Conservation (phyloP, 2,113 vertebrate genomes). For the Bolborhynchus lineola region DNA sequence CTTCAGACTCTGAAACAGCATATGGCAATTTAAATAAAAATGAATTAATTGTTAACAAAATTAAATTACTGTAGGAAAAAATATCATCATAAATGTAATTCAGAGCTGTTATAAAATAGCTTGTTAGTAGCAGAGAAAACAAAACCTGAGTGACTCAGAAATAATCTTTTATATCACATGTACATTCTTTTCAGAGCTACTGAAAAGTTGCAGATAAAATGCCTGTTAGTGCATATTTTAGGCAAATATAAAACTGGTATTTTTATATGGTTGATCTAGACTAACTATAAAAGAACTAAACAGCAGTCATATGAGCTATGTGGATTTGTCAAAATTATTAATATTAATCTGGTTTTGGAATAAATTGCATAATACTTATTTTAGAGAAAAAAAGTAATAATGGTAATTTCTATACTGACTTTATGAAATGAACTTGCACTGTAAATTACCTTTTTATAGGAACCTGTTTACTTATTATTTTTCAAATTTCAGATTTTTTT, state of each 20-base stretch:
- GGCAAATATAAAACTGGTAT: not conserved
- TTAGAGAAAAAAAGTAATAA: not conserved
- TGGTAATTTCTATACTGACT: not conserved
- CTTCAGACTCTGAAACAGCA: not conserved
- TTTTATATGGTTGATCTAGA: not conserved
- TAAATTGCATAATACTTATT: not conserved
- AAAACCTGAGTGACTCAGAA: not conserved
- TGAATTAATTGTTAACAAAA: not conserved
- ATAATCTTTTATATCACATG: not conserved
- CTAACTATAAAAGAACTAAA: not conserved
- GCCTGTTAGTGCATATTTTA: not conserved
- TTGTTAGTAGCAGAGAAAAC: not conserved
- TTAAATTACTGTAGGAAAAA: not conserved
- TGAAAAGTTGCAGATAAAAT: not conserved
- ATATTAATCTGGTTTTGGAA: not conserved
- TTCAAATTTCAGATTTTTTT: not conserved
- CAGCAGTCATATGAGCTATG: not conserved
- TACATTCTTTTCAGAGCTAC: not conserved
- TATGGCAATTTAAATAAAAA: not conserved
- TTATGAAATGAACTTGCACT: not conserved
- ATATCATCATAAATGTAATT: not conserved
- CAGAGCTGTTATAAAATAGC: not conserved
- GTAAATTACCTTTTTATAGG: not conserved
- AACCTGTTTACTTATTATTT: not conserved
- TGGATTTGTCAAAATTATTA: not conserved